Conservation (phyloP, 2,888 invertebrate genomes). For the Drosophila stalkeri region DNA sequence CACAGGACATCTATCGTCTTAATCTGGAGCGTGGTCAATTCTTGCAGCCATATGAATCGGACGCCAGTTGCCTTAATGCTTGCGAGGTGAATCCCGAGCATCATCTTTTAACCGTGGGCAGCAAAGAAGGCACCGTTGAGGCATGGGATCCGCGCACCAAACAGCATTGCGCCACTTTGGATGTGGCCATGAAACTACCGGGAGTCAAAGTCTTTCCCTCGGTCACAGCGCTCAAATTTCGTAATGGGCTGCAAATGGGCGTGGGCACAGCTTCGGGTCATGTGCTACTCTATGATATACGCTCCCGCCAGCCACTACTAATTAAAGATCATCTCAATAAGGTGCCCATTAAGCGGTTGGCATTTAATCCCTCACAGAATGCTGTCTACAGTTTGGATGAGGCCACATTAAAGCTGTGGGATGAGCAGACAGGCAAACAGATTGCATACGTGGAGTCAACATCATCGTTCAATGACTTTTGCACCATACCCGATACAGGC, state of each 20-base stretch:
- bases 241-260: slow-evolving; percentile 91
- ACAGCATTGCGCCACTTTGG: slow-evolving; percentile 91
- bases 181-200: slow-evolving; percentile 90
- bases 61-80: slow-evolving; percentile 91
- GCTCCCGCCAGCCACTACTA: slow-evolving; percentile 94
- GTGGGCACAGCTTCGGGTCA: slow-evolving; percentile 98
- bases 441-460: slow-evolving; percentile 96
- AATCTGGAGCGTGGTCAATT: slow-evolving; percentile 98
- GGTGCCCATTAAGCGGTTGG: slow-evolving; percentile 94
- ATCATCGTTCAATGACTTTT: slow-evolving; percentile 95
- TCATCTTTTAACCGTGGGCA: slow-evolving; percentile 94
- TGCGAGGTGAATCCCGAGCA: slow-evolving; percentile 95
- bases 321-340: slow-evolving; percentile 98
- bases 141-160: slow-evolving; percentile 97
- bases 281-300: slow-evolving; percentile 96
- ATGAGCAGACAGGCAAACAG: slow-evolving; percentile 94
- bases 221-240: slow-evolving; percentile 91
- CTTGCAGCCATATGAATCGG: slow-evolving; percentile 92
- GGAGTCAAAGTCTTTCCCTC: slow-evolving; percentile 86
- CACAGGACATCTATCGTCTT: slow-evolving; percentile 95
- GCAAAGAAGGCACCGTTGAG: slow-evolving; percentile 96
- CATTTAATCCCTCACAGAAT: slow-evolving; percentile 92
- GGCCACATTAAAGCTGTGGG: slow-evolving; percentile 96
- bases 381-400: slow-evolving; percentile 95
- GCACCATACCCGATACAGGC: slow-evolving; percentile 95